Percentiles rank a stretch among this genome's conserved stretches.
Conservation (phyloP, 2,113 vertebrate species). For the Tyto alba region DNA sequence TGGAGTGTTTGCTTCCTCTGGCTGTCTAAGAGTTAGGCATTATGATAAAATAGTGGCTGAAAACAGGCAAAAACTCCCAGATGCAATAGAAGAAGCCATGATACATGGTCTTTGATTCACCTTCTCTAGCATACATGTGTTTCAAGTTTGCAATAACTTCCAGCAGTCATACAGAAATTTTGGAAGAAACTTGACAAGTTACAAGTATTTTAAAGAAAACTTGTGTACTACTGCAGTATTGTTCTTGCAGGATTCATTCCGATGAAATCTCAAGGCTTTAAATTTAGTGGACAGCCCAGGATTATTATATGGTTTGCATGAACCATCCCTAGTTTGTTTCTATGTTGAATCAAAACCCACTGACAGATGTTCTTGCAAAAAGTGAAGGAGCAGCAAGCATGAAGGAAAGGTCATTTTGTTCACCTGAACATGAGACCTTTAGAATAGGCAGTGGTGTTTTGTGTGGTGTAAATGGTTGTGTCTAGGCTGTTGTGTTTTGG, state of each 20-base stretch:
- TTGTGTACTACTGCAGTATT: neutral
- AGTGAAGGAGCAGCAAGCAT: neutral
- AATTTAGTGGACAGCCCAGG: neutral
- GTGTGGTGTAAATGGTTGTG: neutral
- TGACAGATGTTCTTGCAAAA: neutral
- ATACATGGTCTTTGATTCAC: neutral
- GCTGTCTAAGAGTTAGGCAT: neutral
- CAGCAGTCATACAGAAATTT: accelerated
- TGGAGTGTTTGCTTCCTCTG: neutral
- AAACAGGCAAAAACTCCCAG: neutral
- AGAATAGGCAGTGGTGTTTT: neutral
- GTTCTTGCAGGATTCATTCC: neutral
- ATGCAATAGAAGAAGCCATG: accelerated
- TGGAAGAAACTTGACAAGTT: neutral
- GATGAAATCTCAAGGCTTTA: neutral
- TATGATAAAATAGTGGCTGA: neutral
- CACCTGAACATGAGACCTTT: neutral
- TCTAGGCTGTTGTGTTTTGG: neutral
- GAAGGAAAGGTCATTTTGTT: neutral
- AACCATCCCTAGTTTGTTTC: neutral
- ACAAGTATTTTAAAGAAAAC: neutral
- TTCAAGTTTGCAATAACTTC: neutral
- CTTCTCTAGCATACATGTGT: accelerated
- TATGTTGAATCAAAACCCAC: neutral
- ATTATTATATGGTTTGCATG: neutral